Evolutionary conservation across 2,797 vertebrate species (phyloP).

Genomic region (Lagocephalus sceleratus): DNA sequence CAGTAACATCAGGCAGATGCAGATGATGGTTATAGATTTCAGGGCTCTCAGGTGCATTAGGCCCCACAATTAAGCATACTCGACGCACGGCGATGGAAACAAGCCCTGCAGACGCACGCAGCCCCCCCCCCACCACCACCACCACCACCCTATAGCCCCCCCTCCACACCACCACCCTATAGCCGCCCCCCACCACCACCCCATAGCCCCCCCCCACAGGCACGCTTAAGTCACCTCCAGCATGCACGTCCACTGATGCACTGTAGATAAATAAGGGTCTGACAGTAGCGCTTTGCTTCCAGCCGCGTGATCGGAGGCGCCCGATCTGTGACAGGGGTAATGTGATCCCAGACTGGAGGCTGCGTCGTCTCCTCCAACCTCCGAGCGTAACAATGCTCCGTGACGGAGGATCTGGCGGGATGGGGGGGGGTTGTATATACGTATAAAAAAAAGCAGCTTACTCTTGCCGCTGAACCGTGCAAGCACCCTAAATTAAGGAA

Average conservation of each 20-base stretch:
- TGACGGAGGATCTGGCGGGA: constrained; percentile 33
- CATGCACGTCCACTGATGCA: constrained; percentile 17
- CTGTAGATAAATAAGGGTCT: constrained; percentile 22
- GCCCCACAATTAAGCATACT: constrained; percentile 71
- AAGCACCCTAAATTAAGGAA: constrained; percentile 67
- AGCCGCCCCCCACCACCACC: no score
- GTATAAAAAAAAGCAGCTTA: constrained; percentile 38
- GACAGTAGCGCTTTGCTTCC: constrained; percentile 12
- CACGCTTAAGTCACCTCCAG: constrained; percentile 14
- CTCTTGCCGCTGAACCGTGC: constrained; percentile 52
- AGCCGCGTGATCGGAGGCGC: constrained; percentile 20
- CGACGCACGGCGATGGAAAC: constrained; percentile 61
- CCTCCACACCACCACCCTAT: no score
- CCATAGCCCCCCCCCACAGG: constrained; percentile 25
- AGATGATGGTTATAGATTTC: constrained; percentile 77
- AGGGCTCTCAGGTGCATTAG: constrained; percentile 78
- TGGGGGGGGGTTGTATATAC: no score
- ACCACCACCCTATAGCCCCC: no score
- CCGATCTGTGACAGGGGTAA: constrained; percentile 24
- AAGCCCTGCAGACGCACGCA: constrained; percentile 25
- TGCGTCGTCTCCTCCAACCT: constrained; percentile 23
- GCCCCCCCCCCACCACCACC: constrained; percentile 36
- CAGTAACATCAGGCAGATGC: constrained; percentile 73
- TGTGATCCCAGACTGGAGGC: constrained; percentile 44
- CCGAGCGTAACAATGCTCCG: constrained; percentile 22